Conservation (phyloP, 2,797 vertebrate genomes). For the Alfaro cultratus region DNA sequence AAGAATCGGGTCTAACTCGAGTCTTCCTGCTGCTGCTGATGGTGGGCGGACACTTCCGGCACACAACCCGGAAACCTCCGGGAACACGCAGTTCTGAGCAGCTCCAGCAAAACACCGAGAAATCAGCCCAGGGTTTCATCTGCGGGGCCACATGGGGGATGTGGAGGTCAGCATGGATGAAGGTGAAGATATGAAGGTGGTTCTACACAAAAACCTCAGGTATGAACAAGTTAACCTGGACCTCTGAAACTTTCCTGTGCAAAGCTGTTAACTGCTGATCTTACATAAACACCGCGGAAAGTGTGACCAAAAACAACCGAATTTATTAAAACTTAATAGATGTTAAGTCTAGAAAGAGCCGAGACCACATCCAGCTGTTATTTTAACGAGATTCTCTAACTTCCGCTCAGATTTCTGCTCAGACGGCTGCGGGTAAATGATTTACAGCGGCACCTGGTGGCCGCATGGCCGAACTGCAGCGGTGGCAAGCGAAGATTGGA, state of each 20-base stretch:
- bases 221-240: not conserved
- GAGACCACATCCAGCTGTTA: not conserved
- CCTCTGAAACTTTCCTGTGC: not conserved
- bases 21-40: not conserved
- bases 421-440: not conserved
- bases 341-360: not conserved
- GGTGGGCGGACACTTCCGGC: not conserved
- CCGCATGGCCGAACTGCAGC: not conserved
- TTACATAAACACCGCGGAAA: not conserved
- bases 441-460: conserved; percentile 40
- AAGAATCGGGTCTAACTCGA: no score
- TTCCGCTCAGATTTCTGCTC: not conserved
- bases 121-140: fast-evolving
- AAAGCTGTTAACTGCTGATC: not conserved
- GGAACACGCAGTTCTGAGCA: not conserved
- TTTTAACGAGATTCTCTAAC: fast-evolving
- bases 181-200: fast-evolving
- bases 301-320: not conserved
- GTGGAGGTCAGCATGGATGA: not conserved
- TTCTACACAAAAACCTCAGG: not conserved
- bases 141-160: not conserved
- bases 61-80: not conserved
- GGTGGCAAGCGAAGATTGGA: fast-evolving
- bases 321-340: not conserved
- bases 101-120: fast-evolving